phyloP scores from a whole-genome alignment of 2,888 invertebrate genomes.

The Drosophila meridiana region DNA sequence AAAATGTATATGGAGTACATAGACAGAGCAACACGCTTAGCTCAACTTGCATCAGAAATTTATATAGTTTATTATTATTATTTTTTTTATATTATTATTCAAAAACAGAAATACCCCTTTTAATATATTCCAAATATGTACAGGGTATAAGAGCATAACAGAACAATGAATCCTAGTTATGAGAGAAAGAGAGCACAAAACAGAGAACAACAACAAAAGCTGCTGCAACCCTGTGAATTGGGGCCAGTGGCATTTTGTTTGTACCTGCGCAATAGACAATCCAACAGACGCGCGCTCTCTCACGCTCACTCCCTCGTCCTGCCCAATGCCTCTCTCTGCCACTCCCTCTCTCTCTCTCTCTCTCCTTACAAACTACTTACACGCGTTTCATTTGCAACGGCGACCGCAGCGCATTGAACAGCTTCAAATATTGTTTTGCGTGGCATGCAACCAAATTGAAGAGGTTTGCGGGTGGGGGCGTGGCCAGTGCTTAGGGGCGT shows the following conservation, averaged over 20 bases:
- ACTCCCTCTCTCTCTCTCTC: not conserved
- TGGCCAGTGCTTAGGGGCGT: not conserved
- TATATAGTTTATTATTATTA: not conserved
- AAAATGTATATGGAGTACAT: no score
- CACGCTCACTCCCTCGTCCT: not conserved
- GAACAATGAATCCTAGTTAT: not conserved
- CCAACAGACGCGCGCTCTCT: not conserved
- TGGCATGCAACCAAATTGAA: slow-evolving; percentile 27
- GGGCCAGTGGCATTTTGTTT: slow-evolving; percentile 61
- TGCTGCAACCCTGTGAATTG: slow-evolving; percentile 29
- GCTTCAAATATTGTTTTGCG: slow-evolving; percentile 32
- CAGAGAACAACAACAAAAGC: slow-evolving; percentile 10
- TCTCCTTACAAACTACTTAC: slow-evolving; percentile 15
- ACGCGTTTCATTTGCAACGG: slow-evolving; percentile 20
- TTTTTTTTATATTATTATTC: no score
- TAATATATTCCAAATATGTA: no score
- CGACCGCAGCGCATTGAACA: slow-evolving; percentile 44
- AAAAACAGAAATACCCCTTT: not conserved
- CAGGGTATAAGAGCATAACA: not conserved
- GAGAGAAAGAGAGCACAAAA: not conserved
- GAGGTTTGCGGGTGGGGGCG: not conserved
- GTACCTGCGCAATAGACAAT: slow-evolving; percentile 69
- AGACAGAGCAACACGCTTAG: no score
- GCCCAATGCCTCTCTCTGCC: no score
- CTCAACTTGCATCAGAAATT: not conserved